These are phyloP conservation scores for Serilophus lunatus DNA, from an alignment of 2,113 vertebrate genomes.

Conservation along the genomic window DNA sequence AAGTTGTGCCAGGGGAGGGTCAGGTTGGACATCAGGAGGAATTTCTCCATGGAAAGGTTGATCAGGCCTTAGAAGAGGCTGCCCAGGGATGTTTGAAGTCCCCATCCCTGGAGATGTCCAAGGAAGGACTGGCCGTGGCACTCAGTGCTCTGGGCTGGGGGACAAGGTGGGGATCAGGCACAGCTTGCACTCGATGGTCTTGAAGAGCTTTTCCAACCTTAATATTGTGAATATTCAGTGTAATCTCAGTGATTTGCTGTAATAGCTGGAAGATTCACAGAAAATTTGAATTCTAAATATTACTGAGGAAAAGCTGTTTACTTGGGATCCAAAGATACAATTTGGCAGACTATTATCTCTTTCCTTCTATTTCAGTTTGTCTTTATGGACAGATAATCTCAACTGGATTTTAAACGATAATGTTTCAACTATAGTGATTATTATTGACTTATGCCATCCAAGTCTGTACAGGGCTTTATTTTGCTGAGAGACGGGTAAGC, in stretches of 20 bases:
- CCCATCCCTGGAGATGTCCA: background rate
- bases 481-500: background rate
- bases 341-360: background rate
- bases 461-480: background rate
- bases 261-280: background rate
- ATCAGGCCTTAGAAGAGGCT: background rate
- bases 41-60: background rate
- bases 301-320: background rate
- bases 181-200: fast-evolving
- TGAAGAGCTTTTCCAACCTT: fast-evolving
- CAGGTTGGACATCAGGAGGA: background rate
- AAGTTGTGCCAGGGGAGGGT: background rate
- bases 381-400: background rate
- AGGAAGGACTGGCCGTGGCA: background rate
- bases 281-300: background rate
- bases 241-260: background rate
- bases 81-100: background rate
- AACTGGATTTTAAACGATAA: background rate
- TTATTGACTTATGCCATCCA: background rate
- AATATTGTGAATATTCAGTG: background rate
- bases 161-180: background rate
- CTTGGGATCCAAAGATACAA: background rate
- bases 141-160: background rate
- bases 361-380: background rate
- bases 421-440: background rate